phyloP scores from a whole-genome alignment of 2,113 vertebrate species.

The Notechis scutatus region DNA sequence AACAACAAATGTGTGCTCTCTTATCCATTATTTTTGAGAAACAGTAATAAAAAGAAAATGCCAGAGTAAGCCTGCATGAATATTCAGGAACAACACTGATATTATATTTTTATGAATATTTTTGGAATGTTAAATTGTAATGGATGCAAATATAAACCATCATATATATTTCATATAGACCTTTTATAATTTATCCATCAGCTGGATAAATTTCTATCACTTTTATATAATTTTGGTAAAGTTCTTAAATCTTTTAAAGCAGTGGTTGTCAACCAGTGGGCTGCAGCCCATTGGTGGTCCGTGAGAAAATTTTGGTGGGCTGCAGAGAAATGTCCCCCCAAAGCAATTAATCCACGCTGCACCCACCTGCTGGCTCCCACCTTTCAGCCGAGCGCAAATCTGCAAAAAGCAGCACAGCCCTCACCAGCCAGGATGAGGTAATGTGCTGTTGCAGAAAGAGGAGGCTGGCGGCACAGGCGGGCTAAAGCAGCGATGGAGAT shows the following conservation, averaged over 20 bases:
- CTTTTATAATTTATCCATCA: background rate
- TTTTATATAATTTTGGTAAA: background rate
- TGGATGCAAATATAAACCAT: background rate
- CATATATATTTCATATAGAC: background rate
- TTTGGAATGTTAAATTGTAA: background rate
- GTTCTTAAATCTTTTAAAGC: background rate
- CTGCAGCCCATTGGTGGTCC: too few relatives aligned
- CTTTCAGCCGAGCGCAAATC: too few relatives aligned
- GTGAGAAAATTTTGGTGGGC: too few relatives aligned
- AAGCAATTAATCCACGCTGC: too few relatives aligned
- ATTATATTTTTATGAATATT: background rate
- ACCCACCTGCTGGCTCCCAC: too few relatives aligned
- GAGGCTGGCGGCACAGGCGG: too few relatives aligned
- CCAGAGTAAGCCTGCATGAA: background rate
- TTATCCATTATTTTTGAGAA: background rate
- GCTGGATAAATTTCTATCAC: background rate
- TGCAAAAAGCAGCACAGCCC: too few relatives aligned
- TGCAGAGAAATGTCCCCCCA: too few relatives aligned
- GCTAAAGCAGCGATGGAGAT: too few relatives aligned
- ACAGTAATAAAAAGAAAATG: background rate
- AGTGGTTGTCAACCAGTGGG: too few relatives aligned
- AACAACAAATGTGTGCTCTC: background rate
- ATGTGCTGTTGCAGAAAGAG: too few relatives aligned
- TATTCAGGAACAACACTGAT: background rate
- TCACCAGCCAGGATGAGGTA: too few relatives aligned